A percentile compares a stretch with the other conserved stretches of the same genome.
These are phyloP conservation scores for Luehdorfia chinensis DNA, from an alignment of 1,140 invertebrate species.

Conservation along the genomic window DNA sequence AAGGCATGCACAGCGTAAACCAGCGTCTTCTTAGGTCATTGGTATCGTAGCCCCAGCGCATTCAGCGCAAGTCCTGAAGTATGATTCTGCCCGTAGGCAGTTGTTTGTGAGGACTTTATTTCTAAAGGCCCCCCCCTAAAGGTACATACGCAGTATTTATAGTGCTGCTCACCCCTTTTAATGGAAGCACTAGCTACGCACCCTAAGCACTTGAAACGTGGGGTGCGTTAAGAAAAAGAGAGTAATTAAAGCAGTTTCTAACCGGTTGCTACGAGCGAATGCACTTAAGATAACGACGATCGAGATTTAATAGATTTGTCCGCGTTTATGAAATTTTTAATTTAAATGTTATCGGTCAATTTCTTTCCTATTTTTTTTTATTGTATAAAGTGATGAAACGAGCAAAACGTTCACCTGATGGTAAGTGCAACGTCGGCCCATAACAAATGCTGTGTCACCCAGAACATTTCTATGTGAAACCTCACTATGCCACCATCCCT, in stretches of 20 bases:
- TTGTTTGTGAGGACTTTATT: conserved; percentile 1
- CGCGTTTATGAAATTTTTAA: too few relatives aligned
- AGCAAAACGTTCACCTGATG: too few relatives aligned
- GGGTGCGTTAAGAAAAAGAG: conserved; percentile 25
- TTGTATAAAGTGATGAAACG: too few relatives aligned
- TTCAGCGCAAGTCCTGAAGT: not conserved
- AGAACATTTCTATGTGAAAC: too few relatives aligned
- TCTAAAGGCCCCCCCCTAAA: conserved; percentile 4
- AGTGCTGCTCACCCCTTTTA: conserved; percentile 19
- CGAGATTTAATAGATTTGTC: too few relatives aligned
- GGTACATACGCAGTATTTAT: conserved; percentile 14
- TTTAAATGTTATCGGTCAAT: too few relatives aligned
- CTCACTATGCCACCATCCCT: too few relatives aligned
- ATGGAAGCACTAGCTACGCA: conserved; percentile 19
- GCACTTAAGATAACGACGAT: too few relatives aligned
- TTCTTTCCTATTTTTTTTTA: too few relatives aligned
- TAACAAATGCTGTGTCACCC: too few relatives aligned
- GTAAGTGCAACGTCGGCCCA: too few relatives aligned
- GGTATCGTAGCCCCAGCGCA: not conserved
- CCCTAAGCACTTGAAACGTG: conserved; percentile 25
- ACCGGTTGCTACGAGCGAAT: conserved; percentile 19
- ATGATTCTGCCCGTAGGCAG: not conserved
- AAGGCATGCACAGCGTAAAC: too few relatives aligned
- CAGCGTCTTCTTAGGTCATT: conserved; percentile 3
- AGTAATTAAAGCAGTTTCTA: conserved; percentile 29